Conservation (phyloP, 2,888 invertebrate species). For the Diplolepis rosae region DNA sequence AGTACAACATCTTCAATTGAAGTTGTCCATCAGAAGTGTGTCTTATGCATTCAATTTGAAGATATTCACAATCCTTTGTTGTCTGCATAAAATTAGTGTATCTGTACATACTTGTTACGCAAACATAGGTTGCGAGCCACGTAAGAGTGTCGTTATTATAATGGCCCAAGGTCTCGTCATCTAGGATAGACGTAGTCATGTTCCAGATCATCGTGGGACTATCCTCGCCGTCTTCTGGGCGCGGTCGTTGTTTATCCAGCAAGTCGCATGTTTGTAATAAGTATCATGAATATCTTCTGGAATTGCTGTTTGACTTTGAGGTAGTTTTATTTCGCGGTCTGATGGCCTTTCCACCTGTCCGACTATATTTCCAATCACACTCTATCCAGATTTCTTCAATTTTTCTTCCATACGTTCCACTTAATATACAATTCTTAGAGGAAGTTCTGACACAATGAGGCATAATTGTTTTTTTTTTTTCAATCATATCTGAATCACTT, state of each 20-base stretch:
- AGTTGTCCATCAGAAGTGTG: background rate
- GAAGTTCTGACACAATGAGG: background rate
- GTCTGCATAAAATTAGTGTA: slow-evolving; percentile 20
- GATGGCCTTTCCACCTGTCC: slow-evolving; percentile 30
- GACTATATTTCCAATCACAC: slow-evolving; percentile 28
- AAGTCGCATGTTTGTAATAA: slow-evolving; percentile 32
- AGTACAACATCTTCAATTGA: background rate
- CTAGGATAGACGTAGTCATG: slow-evolving; percentile 48
- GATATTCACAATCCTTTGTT: slow-evolving; percentile 3
- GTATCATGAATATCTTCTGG: slow-evolving; percentile 11
- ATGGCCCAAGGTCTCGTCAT: slow-evolving; percentile 60
- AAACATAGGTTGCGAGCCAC: slow-evolving; percentile 41
- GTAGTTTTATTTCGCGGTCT: background rate
- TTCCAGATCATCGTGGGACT: slow-evolving; percentile 70
- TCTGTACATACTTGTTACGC: slow-evolving; percentile 43
- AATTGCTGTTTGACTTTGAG: background rate
- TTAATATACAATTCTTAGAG: no score
- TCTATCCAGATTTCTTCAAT: no score
- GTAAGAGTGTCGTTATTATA: slow-evolving; percentile 55
- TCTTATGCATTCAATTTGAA: background rate
- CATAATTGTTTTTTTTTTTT: no score
- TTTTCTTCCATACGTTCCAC: no score
- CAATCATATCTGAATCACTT: background rate
- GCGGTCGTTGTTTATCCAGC: slow-evolving; percentile 64
- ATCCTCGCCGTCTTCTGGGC: slow-evolving; percentile 60